A percentile compares a stretch with the other conserved stretches of the same genome.
phyloP scores from a whole-genome alignment of 2,797 vertebrate species.

The Potorous gilbertii region DNA sequence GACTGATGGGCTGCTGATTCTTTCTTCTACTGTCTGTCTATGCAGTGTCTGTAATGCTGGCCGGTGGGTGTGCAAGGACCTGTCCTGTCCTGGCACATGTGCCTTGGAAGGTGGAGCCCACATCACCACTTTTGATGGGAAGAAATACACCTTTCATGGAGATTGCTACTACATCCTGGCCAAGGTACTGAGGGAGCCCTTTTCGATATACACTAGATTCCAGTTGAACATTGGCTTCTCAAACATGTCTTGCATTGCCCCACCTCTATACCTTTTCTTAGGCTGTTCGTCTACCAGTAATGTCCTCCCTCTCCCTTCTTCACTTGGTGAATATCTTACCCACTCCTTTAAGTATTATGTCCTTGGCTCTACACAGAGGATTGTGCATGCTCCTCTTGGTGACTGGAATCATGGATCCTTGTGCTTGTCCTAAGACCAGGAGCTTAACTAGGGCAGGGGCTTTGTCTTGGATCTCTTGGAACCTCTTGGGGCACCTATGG shows the following conservation, averaged over 20 bases:
- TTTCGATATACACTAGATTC: not conserved
- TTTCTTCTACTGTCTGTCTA: constrained; percentile 59
- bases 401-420: not conserved
- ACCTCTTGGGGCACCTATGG: not conserved
- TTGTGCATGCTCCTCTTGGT: not conserved
- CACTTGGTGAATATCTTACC: not conserved
- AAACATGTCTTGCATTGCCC: not conserved
- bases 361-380: not conserved
- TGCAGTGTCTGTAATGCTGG: constrained; percentile 90
- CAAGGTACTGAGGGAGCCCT: constrained; percentile 85
- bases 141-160: constrained; percentile 94
- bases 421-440: not conserved
- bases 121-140: constrained; percentile 94
- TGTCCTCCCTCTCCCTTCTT: too few species aligned
- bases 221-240: not conserved
- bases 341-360: not conserved
- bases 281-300: not conserved
- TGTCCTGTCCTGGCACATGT: constrained; percentile 87
- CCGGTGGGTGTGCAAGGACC: constrained; percentile 90
- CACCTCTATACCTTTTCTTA: not conserved
- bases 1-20: accelerated
- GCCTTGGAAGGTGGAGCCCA: constrained; percentile 94
- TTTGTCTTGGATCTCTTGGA: not conserved
- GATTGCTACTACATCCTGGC: constrained; percentile 93
- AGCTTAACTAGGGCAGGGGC: not conserved